A percentile compares a stretch with the other conserved stretches of the same genome.
Conservation (phyloP, 2,113 vertebrate genomes). For the Myocastor coypus region DNA sequence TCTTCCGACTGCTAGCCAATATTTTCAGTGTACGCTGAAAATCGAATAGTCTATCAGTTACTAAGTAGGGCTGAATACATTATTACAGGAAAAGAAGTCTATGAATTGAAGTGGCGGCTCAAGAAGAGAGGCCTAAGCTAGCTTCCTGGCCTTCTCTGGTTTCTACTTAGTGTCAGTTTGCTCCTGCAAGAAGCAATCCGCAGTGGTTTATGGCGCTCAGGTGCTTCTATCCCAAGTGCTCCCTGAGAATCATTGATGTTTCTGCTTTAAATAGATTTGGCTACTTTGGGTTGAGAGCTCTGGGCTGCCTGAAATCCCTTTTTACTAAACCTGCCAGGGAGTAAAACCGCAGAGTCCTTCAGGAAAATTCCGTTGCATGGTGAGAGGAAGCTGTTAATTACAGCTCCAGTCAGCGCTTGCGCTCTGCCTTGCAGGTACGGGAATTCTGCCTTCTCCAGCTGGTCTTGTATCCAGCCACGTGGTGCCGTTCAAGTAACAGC, state of each 20-base stretch:
- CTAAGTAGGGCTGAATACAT: conserved; percentile 79
- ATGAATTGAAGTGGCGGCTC: conserved; percentile 76
- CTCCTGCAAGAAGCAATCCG: conserved; percentile 87
- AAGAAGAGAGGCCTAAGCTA: conserved; percentile 72
- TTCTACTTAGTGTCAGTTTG: conserved; percentile 79
- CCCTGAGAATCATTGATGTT: conserved; percentile 86
- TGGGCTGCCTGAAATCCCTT: conserved; percentile 83
- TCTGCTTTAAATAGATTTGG: conserved; percentile 86
- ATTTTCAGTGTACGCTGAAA: conserved; percentile 70
- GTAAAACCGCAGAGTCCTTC: conserved; percentile 83
- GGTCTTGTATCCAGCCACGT: conserved; percentile 65
- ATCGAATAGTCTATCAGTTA: conserved; percentile 56
- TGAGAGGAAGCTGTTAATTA: conserved; percentile 82
- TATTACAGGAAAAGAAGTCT: conserved; percentile 74
- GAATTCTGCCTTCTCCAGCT: conserved; percentile 71
- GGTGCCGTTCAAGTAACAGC: conserved; percentile 73
- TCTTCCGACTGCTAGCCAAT: conserved; percentile 37
- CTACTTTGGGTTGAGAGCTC: conserved; percentile 83
- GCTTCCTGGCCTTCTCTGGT: conserved; percentile 71
- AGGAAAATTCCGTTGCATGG: conserved; percentile 78
- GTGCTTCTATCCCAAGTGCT: conserved; percentile 82
- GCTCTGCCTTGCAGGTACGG: conserved; percentile 69
- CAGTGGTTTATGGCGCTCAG: conserved; percentile 85
- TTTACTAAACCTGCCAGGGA: conserved; percentile 83
- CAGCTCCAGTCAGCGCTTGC: conserved; percentile 77